Conservation (phyloP, 2,888 invertebrate species). For the Smittia aterrima region DNA sequence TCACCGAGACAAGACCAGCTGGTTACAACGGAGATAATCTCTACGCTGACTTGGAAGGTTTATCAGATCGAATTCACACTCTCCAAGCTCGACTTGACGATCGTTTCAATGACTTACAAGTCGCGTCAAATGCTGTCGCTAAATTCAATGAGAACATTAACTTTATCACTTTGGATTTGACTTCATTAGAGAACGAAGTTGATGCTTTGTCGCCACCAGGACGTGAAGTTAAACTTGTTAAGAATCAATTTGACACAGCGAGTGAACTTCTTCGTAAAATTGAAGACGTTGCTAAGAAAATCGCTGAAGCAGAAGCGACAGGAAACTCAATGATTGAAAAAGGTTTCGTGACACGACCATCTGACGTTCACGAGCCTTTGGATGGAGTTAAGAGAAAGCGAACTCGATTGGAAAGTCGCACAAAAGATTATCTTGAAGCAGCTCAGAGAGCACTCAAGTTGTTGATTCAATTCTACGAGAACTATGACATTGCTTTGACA, state of each 20-base stretch:
- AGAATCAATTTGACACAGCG: constrained; percentile 81
- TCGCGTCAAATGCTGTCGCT: constrained; percentile 80
- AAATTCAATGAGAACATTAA: constrained; percentile 89
- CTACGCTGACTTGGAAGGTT: constrained; percentile 71
- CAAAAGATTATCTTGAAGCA: constrained; percentile 73
- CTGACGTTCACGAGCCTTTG: constrained; percentile 77
- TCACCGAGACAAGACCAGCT: constrained; percentile 70
- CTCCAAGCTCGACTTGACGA: constrained; percentile 75
- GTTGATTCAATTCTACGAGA: constrained; percentile 80
- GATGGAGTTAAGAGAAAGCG: constrained; percentile 74
- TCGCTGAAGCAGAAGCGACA: constrained; percentile 66
- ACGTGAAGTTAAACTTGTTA: constrained; percentile 81
- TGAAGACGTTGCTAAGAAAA: constrained; percentile 64
- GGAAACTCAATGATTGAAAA: constrained; percentile 78
- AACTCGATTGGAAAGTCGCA: constrained; percentile 74
- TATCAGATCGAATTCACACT: constrained; percentile 74
- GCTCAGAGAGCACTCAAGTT: constrained; percentile 75
- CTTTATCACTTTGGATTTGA: constrained; percentile 69
- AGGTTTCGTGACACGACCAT: constrained; percentile 80
- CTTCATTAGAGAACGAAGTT: constrained; percentile 77
- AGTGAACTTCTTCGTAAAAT: constrained; percentile 65
- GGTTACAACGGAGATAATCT: constrained; percentile 75
- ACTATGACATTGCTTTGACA: constrained; percentile 70
- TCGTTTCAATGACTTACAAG: constrained; percentile 74
- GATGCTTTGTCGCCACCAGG: constrained; percentile 83